phyloP scores from a whole-genome alignment of 1,140 invertebrate species.

The Apis florea region DNA sequence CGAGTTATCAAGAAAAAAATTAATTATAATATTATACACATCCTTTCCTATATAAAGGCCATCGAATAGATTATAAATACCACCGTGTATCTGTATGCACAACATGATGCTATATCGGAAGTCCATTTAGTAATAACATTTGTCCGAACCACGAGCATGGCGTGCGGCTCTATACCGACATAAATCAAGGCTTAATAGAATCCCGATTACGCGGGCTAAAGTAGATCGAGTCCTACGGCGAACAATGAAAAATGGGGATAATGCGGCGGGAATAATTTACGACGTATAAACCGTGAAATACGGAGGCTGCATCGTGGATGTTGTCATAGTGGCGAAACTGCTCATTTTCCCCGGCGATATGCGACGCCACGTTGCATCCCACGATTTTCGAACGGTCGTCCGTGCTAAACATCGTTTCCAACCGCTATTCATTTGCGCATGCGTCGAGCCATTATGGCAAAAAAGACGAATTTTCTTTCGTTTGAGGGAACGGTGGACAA shows the following conservation, averaged over 20 bases:
- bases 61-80: background rate
- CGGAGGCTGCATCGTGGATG: background rate
- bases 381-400: too few relatives aligned
- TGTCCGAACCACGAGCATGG: background rate
- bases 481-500: too few relatives aligned
- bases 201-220: slow-evolving; percentile 16
- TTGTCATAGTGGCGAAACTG: background rate
- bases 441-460: too few relatives aligned
- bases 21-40: too few relatives aligned
- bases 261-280: slow-evolving; percentile 13
- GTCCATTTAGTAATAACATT: slow-evolving; percentile 15
- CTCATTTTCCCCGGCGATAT: background rate
- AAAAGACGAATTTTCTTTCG: too few relatives aligned
- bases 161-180: background rate
- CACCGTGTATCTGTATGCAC: too few relatives aligned
- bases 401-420: background rate
- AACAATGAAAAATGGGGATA: slow-evolving; percentile 22
- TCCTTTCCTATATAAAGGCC: too few relatives aligned
- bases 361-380: background rate
- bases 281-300: slow-evolving; percentile 2
- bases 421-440: background rate
- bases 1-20: too few relatives aligned
- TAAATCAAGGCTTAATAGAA: slow-evolving; percentile 29
- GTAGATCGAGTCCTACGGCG: background rate
- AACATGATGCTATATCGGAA: background rate